Evolutionary conservation across 2,797 vertebrate species (phyloP).

Genomic region (Lithobates sylvaticus): DNA sequence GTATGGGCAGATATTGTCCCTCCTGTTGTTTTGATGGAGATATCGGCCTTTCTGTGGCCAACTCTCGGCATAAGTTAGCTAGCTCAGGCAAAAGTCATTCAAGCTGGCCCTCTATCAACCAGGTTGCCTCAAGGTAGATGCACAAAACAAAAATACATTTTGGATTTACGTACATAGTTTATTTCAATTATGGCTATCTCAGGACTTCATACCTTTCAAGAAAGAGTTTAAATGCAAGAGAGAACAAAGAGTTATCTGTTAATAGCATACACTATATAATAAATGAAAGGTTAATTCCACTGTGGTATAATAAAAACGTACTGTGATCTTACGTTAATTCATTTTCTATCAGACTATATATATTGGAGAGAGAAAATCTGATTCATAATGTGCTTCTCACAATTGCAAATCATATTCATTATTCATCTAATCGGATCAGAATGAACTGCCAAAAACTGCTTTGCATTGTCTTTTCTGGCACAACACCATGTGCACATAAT

Average conservation of each 20-base stretch:
- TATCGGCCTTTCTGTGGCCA: not conserved
- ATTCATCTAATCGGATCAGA: slow-evolving; percentile 9
- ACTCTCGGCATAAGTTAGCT: not conserved
- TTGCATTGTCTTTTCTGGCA: not conserved
- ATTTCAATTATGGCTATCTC: not conserved
- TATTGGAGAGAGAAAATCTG: not conserved
- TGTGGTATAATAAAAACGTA: not conserved
- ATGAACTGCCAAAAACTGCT: not conserved
- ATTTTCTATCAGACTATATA: not conserved
- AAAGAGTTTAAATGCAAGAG: not conserved
- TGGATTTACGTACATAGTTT: not conserved
- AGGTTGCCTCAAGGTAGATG: no score
- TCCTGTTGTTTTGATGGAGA: not conserved
- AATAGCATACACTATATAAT: not conserved
- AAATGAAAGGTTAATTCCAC: no score
- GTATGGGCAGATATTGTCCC: not conserved
- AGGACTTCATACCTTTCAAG: not conserved
- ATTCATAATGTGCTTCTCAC: not conserved
- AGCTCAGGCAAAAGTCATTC: not conserved
- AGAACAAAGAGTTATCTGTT: not conserved
- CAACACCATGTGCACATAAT: not conserved
- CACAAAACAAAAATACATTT: no score
- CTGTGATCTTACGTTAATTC: not conserved
- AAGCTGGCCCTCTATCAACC: not conserved
- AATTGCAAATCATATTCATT: not conserved